Base-by-base conservation (phyloP, 2,888 invertebrate species). In the Isotomurus palustris region DNA sequence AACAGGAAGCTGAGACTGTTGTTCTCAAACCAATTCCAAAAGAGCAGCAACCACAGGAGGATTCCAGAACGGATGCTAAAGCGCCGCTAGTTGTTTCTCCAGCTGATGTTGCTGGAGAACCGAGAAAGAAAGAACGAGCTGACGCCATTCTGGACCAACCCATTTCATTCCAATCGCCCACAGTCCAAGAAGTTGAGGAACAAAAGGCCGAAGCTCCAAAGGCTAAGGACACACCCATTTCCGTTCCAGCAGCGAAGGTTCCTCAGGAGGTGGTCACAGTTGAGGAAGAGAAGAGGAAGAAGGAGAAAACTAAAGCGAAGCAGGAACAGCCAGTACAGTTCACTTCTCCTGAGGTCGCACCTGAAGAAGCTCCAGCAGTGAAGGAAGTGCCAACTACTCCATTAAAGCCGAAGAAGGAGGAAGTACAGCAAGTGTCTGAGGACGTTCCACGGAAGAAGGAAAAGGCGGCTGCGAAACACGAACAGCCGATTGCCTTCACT, bases 371-470 rank as follows among this genome's bases (percentile, higher is more conserved):
- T 10, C 8, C 14, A 32, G 22, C 27, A 21, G 36, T n/a, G 21
- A 17, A n/a, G 10, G 22, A n/a, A 36, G 36, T 21, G 6, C 19
- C 22, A 14, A 36, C 47, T 17, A 28, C 22, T 17, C 54, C 56
- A 19, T 21, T 55, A 1, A 55, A 60, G 14, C 32, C 32, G 14
- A 32, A 10, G 14, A 14, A 10, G 32, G 8, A 32, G 32, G 8
- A 27, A 63, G 12, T 6, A n/a, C 14, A 40, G 19, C 12, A 10
- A n/a, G 53, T 29, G 53, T 66, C 45, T 35, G 61, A 49, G 63
- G 58, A 59, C 12, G 36, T 56, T 72, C 80, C 57, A 82, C 84
- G 73, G 82, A 83, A 56, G 81, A 32, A 32, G 32, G 32, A 32
- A 32, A 32, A 32, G 32, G 32, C 14, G 32, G 14, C 32, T 32